phyloP scores from a whole-genome alignment of 2,888 invertebrate genomes.

The Caenorhabditis sp. region DNA sequence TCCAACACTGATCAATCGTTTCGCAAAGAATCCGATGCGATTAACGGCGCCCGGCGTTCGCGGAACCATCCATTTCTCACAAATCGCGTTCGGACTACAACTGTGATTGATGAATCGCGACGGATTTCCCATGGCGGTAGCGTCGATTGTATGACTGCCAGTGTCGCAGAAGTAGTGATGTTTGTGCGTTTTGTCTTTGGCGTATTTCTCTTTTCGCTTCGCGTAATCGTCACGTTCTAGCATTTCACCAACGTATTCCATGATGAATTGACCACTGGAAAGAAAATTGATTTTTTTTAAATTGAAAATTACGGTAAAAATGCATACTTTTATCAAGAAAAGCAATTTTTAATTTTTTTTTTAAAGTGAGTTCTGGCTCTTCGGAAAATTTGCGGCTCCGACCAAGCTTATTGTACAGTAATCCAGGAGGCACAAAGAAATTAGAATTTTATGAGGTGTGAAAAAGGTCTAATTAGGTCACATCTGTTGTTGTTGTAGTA shows the following conservation, averaged over 20 bases:
- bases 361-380: too few relatives aligned
- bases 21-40: slow-evolving; percentile 91
- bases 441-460: too few relatives aligned
- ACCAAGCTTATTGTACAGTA: too few relatives aligned
- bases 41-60: slow-evolving; percentile 42
- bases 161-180: slow-evolving; percentile 97
- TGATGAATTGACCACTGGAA: slow-evolving; percentile 87
- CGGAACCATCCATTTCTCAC: slow-evolving; percentile 79
- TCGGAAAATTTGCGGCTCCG: too few relatives aligned
- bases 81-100: slow-evolving; percentile 97
- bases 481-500: too few relatives aligned
- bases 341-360: too few relatives aligned
- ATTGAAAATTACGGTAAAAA: too few relatives aligned
- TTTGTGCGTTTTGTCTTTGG: slow-evolving; percentile 79
- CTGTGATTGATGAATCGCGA: slow-evolving; percentile 98
- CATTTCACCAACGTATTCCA: slow-evolving; percentile 99
- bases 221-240: slow-evolving; percentile 43
- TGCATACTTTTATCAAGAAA: too few relatives aligned
- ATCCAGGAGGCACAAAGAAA: too few relatives aligned
- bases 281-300: not conserved
- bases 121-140: slow-evolving; percentile 91
- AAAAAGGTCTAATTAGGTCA: too few relatives aligned
- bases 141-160: slow-evolving; percentile 92
- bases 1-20: slow-evolving; percentile 81
- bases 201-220: slow-evolving; percentile 39